A percentile compares a stretch with the other conserved stretches of the same genome.
Evolutionary conservation across 2,888 invertebrate species (phyloP).

Genomic region (Byasa hedistus): DNA sequence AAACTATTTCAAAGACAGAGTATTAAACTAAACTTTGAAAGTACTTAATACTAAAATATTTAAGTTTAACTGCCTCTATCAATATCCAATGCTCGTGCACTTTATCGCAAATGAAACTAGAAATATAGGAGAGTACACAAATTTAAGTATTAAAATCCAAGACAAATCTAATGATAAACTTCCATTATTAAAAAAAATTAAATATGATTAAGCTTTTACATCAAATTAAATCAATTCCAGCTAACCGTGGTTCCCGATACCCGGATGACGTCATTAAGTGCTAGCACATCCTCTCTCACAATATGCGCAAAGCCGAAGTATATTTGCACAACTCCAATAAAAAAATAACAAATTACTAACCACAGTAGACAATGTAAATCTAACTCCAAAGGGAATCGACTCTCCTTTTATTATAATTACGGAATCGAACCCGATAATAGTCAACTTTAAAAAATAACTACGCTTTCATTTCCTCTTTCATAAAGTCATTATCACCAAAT

Average conservation of each 20-base stretch:
- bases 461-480: too few species aligned
- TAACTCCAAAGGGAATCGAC: background rate
- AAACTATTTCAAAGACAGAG: background rate
- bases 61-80: background rate
- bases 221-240: background rate
- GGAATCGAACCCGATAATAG: too few species aligned
- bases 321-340: conserved; percentile 2
- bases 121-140: background rate
- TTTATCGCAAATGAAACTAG: too few species aligned
- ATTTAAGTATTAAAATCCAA: background rate
- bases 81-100: too few species aligned
- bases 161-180: background rate
- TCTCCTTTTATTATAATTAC: too few species aligned
- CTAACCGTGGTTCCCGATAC: background rate
- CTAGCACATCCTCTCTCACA: background rate
- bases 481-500: too few species aligned
- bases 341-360: background rate
- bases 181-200: background rate
- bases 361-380: background rate
- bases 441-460: too few species aligned
- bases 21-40: background rate
- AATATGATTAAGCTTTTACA: conserved; percentile 1
- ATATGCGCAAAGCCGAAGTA: background rate
- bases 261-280: conserved; percentile 5
- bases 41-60: background rate